A percentile compares a stretch with the other conserved stretches of the same genome.
Conservation (phyloP, 2,113 vertebrate species). For the Uropsilus gracilis region DNA sequence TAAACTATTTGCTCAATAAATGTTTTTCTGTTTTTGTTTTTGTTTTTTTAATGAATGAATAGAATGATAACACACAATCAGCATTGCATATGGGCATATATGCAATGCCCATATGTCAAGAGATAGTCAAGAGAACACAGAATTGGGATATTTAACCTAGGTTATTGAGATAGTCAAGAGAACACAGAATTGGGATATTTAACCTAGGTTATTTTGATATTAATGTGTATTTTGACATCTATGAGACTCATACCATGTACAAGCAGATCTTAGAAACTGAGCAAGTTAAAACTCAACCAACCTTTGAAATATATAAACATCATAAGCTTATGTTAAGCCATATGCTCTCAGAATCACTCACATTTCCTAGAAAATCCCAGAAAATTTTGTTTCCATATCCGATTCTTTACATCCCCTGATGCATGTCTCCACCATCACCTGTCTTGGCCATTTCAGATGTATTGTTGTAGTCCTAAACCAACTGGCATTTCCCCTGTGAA, state of each 20-base stretch:
- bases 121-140: no score
- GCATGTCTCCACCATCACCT: neutral
- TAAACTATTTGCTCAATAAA: neutral
- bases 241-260: neutral
- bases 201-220: neutral
- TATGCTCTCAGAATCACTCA: no score
- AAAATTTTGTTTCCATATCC: neutral
- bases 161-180: no score
- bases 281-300: neutral
- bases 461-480: neutral
- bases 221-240: neutral
- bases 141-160: neutral
- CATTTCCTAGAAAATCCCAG: neutral
- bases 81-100: neutral
- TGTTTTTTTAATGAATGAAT: neutral
- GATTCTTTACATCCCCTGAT: neutral
- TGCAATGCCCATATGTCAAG: no score
- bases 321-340: neutral
- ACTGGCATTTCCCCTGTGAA: neutral
- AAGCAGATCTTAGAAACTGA: slow-evolving; percentile 7
- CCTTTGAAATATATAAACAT: neutral
- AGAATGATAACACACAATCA: neutral
- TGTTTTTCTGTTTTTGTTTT: neutral
- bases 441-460: neutral
- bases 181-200: neutral